phyloP scores from a whole-genome alignment of 2,888 invertebrate genomes.

The Microctonus hyperodae region DNA sequence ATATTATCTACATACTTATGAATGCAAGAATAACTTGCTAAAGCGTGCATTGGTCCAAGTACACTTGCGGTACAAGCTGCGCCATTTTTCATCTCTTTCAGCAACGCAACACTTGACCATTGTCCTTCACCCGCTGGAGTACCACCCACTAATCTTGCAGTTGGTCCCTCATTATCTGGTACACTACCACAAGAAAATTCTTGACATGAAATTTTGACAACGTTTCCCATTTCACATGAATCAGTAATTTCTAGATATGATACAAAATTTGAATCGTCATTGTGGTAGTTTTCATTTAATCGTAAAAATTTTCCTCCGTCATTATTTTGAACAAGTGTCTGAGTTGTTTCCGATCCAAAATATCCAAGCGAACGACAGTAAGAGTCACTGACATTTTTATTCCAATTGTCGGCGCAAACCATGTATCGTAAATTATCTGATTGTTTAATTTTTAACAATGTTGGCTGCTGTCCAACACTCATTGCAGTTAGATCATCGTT shows the following conservation, averaged over 20 bases:
- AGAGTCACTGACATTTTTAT: constrained; percentile 65
- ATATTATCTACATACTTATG: constrained; percentile 50
- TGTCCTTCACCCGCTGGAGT: constrained; percentile 65
- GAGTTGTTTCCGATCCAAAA: constrained; percentile 61
- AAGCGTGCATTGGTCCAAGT: constrained; percentile 59
- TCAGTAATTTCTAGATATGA: constrained; percentile 63
- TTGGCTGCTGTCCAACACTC: constrained; percentile 23
- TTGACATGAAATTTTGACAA: constrained; percentile 67
- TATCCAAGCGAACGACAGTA: constrained; percentile 68
- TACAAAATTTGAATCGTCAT: constrained; percentile 56
- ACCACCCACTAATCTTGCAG: constrained; percentile 65
- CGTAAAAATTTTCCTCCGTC: constrained; percentile 60
- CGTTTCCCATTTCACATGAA: constrained; percentile 60
- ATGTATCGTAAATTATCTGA: constrained; percentile 58
- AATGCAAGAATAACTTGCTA: constrained; percentile 62
- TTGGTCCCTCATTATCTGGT: constrained; percentile 53
- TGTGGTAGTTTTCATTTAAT: constrained; percentile 42
- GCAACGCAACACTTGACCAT: constrained; percentile 68
- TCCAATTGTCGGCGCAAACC: constrained; percentile 68
- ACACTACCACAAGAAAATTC: constrained; percentile 62
- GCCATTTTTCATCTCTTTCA: constrained; percentile 58
- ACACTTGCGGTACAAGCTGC: constrained; percentile 61
- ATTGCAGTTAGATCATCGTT: constrained; percentile 36
- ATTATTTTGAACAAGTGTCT: constrained; percentile 64
- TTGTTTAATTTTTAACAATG: constrained; percentile 43